Evolutionary conservation across 2,888 invertebrate genomes (phyloP).

Genomic region (Chymomyza caudatula): DNA sequence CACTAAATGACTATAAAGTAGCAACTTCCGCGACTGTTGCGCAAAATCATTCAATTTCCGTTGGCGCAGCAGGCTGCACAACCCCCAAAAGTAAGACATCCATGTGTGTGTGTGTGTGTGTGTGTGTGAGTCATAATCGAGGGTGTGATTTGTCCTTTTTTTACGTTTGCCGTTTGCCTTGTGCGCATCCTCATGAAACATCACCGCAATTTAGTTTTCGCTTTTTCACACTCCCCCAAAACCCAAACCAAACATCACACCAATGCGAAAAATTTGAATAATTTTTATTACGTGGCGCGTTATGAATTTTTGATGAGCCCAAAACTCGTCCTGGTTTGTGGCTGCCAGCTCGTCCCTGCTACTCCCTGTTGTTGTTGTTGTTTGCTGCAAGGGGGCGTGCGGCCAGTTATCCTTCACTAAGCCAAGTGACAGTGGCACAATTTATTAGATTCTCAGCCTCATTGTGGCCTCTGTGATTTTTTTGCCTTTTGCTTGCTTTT

Average conservation of each 20-base stretch:
- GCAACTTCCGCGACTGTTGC: slow-evolving; percentile 75
- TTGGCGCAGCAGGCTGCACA: slow-evolving; percentile 38
- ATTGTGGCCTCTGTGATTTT: slow-evolving; percentile 37
- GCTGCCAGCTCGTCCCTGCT: background rate
- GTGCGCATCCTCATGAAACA: slow-evolving; percentile 63
- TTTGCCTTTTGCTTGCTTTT: slow-evolving; percentile 18
- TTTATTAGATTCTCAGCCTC: slow-evolving; percentile 72
- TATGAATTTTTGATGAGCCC: slow-evolving; percentile 74
- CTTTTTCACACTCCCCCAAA: slow-evolving; percentile 12
- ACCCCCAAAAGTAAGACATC: background rate
- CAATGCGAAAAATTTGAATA: slow-evolving; percentile 73
- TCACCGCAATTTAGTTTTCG: slow-evolving; percentile 64
- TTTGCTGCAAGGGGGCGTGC: slow-evolving; percentile 47
- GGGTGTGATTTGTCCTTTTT: slow-evolving; percentile 75
- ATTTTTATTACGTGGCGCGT: slow-evolving; percentile 75
- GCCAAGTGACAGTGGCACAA: slow-evolving; percentile 73
- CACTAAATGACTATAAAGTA: slow-evolving; percentile 77
- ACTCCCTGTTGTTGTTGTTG: slow-evolving; percentile 28
- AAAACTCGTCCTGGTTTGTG: slow-evolving; percentile 25
- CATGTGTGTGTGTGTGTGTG: slow-evolving; percentile 17
- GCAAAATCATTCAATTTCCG: slow-evolving; percentile 77
- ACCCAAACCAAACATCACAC: background rate
- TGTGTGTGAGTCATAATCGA: slow-evolving; percentile 61
- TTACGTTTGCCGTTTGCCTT: slow-evolving; percentile 37
- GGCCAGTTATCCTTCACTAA: slow-evolving; percentile 73